Conservation (phyloP, 1,140 invertebrate genomes). For the Papilio dardanus region DNA sequence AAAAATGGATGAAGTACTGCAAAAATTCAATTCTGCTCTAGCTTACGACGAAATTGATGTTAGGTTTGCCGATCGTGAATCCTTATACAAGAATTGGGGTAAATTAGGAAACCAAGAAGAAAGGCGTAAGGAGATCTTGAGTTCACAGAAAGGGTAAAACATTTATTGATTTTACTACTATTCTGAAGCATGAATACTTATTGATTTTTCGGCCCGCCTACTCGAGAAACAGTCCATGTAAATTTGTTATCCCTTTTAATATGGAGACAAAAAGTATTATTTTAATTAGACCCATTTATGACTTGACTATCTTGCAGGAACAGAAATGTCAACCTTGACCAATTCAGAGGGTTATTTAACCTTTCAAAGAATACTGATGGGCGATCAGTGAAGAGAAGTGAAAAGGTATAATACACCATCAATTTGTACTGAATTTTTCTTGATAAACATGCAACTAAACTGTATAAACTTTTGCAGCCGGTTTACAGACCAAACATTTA, state of each 20-base stretch:
- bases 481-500: conserved; percentile 72
- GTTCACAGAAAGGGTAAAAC: conserved; percentile 65
- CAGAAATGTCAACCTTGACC: conserved; percentile 51
- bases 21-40: conserved; percentile 59
- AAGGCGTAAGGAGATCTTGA: conserved; percentile 63
- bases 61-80: conserved; percentile 50
- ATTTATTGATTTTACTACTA: too few relatives aligned
- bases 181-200: too few relatives aligned
- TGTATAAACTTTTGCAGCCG: conserved; percentile 57
- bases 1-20: conserved; percentile 62
- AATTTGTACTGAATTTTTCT: neutral
- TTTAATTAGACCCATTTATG: too few relatives aligned
- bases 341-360: conserved; percentile 59
- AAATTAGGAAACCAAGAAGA: conserved; percentile 70
- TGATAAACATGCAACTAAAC: too few relatives aligned
- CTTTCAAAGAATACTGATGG: conserved; percentile 48
- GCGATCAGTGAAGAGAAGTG: conserved; percentile 31
- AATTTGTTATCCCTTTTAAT: too few relatives aligned
- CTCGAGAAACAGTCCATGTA: neutral
- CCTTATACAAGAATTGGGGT: conserved; percentile 70
- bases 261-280: too few relatives aligned
- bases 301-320: conserved; percentile 42
- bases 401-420: conserved; percentile 38
- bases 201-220: neutral
- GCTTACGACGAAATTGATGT: neutral